phyloP scores from a whole-genome alignment of 2,113 vertebrate genomes.

The Hippocampus zosterae region DNA sequence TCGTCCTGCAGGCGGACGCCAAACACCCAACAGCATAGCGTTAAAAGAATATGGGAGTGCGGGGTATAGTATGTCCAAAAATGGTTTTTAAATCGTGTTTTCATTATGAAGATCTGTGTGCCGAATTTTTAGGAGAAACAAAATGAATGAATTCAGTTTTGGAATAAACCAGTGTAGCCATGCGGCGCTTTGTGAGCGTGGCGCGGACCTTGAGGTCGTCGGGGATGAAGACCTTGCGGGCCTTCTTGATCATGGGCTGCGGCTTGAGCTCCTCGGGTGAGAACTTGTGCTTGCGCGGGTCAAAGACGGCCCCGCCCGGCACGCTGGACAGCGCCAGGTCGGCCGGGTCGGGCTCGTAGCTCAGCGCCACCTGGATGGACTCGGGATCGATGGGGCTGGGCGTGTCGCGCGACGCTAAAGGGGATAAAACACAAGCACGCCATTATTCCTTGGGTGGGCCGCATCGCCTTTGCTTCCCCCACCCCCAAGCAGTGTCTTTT shows the following conservation, averaged over 20 bases:
- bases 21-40: neutral
- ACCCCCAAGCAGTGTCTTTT: too few species aligned
- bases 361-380: constrained; percentile 88
- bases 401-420: constrained; percentile 76
- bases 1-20: constrained; percentile 79
- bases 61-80: too few species aligned
- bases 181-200: too few species aligned
- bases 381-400: constrained; percentile 96
- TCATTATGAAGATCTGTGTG: too few species aligned
- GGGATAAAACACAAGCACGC: neutral
- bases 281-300: constrained; percentile 95
- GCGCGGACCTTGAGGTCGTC: constrained; percentile 89
- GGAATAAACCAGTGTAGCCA: too few species aligned
- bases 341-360: constrained; percentile 91
- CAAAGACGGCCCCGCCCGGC: constrained; percentile 97
- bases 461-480: too few species aligned
- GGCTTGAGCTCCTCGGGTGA: constrained; percentile 94
- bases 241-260: constrained; percentile 99
- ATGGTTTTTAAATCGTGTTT: too few species aligned
- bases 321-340: constrained; percentile 97
- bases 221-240: constrained; percentile 94
- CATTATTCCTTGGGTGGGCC: too few species aligned
- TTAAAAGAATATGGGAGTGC: neutral
- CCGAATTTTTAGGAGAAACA: too few species aligned
- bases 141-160: too few species aligned